Base-by-base conservation (phyloP, 2,888 invertebrate genomes). In the Sceliomorpha sp. region DNA sequence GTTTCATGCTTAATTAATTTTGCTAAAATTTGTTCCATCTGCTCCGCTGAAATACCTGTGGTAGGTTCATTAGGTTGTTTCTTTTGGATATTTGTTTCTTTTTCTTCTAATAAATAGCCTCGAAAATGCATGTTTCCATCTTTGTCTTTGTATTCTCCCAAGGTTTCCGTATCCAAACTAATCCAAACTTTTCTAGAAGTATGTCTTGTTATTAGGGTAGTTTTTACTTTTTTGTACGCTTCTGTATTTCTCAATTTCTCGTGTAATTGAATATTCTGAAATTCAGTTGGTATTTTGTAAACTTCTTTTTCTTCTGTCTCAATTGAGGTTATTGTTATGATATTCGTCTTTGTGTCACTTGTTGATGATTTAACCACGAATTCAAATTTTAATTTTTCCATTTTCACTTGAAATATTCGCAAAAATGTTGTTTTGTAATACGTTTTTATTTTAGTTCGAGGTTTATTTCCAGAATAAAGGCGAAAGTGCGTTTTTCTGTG, bases 101-200 rank as follows among this genome's bases (percentile, higher is more conserved):
- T n/a, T 20, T 45, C 15, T 32, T 45, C 45, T 32, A 45, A 32
- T 45, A 45, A 32, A 32, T 45, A 45, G 32, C 12, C 32, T 0
- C 32, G 9, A 13, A 45, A 10, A 32, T 51, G 39, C 55, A 68
- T 56, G 42, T 73, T 24, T 45, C 74, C 74, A 44, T 66, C 68
- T 27, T 72, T 60, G 32, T 45, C 32, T 32, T 45, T 32, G 8
- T 29, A 75, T 72, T 67, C 71, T 34, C 34, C 44, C 17, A 8
- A 39, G 10, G 64, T 34, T 31, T 71, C 69, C 12, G 68, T 56
- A 34, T 64, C 34, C 53, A 72, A 17, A 15, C 12, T 70, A 14
- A 75, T 70, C 72, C 73, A 76, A 4, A 75, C 59, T 56, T 64
- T 73, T 51, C 70, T 69, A 8, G 13, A 40, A 69, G 74, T 67